Percentiles rank a stretch among this genome's conserved stretches.
phyloP scores from a whole-genome alignment of 2,888 invertebrate species.

The Limulus polyphemus region DNA sequence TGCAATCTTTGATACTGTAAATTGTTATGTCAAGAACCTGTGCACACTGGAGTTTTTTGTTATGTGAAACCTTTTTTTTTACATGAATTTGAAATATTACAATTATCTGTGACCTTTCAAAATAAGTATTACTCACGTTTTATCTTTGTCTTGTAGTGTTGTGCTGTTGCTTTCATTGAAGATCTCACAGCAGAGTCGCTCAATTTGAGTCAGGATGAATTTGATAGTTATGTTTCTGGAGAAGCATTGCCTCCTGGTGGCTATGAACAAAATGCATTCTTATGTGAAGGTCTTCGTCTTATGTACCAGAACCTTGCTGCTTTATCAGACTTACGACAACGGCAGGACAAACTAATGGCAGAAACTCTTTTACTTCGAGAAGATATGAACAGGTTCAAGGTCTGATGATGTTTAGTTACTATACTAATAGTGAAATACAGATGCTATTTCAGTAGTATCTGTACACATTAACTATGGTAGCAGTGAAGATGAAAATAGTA shows the following conservation, averaged over 20 bases:
- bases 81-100: no score
- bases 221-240: constrained; percentile 84
- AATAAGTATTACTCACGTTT: constrained; percentile 19
- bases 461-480: no score
- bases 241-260: constrained; percentile 70
- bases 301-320: constrained; percentile 63
- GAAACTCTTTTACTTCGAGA: constrained; percentile 53
- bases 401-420: constrained; percentile 1
- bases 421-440: no score
- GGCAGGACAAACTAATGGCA: constrained; percentile 49
- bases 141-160: constrained; percentile 52
- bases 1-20: no score
- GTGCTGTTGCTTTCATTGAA: constrained; percentile 94
- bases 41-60: no score
- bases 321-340: constrained; percentile 51
- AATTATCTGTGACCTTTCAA: no score
- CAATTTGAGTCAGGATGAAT: constrained; percentile 68
- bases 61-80: no score
- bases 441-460: no score
- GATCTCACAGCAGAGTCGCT: constrained; percentile 86
- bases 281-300: constrained; percentile 54
- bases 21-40: no score
- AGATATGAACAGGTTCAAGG: constrained; percentile 60
- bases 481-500: no score
- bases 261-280: constrained; percentile 45